Percentiles rank a stretch among this genome's conserved stretches.
These are phyloP conservation scores for Lamellibrachia columna DNA, from an alignment of 2,888 invertebrate genomes.

Conservation along the genomic window DNA sequence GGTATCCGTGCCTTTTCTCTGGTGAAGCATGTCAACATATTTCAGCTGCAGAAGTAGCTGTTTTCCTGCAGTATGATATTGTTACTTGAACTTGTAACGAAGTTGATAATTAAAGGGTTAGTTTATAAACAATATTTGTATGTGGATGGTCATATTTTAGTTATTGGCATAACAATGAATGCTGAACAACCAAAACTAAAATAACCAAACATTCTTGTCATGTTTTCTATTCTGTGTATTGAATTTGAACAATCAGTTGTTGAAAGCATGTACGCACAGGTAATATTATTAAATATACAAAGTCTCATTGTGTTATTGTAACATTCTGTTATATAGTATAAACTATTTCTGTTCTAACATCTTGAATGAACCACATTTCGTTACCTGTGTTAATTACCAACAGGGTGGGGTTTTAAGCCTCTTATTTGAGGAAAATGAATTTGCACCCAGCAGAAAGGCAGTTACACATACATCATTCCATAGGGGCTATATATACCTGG, in stretches of 20 bases:
- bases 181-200: too few species aligned
- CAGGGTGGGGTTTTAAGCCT: too few species aligned
- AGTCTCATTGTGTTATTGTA: too few species aligned
- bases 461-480: too few species aligned
- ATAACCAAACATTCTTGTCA: not conserved
- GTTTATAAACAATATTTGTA: not conserved
- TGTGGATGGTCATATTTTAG: not conserved
- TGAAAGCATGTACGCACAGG: not conserved
- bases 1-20: not conserved
- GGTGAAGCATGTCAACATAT: not conserved
- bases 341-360: too few species aligned
- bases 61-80: not conserved
- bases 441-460: too few species aligned
- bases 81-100: not conserved
- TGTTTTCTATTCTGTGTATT: not conserved
- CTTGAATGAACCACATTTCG: too few species aligned
- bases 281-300: too few species aligned
- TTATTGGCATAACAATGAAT: not conserved
- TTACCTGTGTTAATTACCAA: too few species aligned
- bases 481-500: not conserved
- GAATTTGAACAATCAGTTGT: too few species aligned
- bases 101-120: slow-evolving; percentile 16
- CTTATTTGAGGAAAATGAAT: too few species aligned
- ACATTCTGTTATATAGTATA: too few species aligned
- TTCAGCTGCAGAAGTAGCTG: not conserved